Percentiles rank a stretch among this genome's conserved stretches.
These are phyloP conservation scores for Cydia strobilella DNA, from an alignment of 1,140 invertebrate genomes.

Conservation along the genomic window DNA sequence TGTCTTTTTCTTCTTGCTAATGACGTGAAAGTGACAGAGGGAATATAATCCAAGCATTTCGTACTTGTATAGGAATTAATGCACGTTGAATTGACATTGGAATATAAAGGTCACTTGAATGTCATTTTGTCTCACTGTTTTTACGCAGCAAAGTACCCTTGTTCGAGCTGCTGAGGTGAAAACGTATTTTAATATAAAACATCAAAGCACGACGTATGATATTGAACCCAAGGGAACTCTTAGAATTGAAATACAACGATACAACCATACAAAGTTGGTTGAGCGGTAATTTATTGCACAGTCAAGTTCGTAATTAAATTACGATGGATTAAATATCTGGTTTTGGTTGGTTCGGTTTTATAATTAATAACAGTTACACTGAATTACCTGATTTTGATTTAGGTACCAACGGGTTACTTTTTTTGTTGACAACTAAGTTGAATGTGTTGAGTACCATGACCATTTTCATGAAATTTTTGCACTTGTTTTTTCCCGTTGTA, in stretches of 20 bases:
- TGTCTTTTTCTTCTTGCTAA: no score
- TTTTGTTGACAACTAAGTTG: background rate
- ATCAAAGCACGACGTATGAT: background rate
- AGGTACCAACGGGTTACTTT: background rate
- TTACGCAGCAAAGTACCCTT: no score
- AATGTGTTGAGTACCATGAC: background rate
- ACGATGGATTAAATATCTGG: slow-evolving; percentile 16
- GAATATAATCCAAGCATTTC: no score
- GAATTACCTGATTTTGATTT: background rate
- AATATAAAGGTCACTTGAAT: no score
- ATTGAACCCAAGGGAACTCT: background rate
- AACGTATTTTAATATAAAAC: no score
- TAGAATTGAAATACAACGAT: background rate
- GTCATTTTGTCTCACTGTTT: no score
- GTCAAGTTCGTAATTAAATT: slow-evolving; percentile 28
- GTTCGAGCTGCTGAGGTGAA: no score
- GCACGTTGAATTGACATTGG: no score
- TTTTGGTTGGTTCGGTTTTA: background rate
- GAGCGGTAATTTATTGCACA: background rate
- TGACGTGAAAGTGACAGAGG: no score
- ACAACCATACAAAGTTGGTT: background rate
- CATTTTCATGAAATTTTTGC: no score
- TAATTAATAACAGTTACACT: slow-evolving; percentile 14
- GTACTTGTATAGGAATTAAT: no score
- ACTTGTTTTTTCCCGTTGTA: no score